phyloP scores from a whole-genome alignment of 2,113 vertebrate species.

The Dromiciops gliroides region DNA sequence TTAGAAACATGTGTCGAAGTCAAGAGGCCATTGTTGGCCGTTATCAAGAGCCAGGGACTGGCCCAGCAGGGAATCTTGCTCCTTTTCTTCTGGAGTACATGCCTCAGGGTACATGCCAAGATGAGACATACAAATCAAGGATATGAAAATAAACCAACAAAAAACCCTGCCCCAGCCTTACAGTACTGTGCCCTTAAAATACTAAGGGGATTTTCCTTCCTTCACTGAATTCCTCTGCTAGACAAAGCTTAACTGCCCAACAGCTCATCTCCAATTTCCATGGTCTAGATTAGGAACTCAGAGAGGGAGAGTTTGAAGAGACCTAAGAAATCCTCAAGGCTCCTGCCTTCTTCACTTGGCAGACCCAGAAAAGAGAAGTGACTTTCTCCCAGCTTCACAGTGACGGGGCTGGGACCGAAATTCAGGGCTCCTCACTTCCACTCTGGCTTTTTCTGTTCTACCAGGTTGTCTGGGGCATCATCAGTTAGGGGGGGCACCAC shows the following conservation, averaged over 20 bases:
- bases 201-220: not conserved
- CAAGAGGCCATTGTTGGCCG: conserved; percentile 31
- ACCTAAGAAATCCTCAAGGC: not conserved
- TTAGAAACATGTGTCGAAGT: conserved; percentile 34
- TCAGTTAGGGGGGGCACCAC: not conserved
- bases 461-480: not conserved
- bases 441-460: not conserved
- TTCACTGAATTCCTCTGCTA: not conserved
- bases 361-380: not conserved
- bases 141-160: not conserved
- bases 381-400: not conserved
- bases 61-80: not conserved
- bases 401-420: not conserved
- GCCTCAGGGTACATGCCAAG: not conserved
- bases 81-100: not conserved
- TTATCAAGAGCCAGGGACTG: conserved; percentile 29
- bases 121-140: not conserved
- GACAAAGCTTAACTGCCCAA: not conserved
- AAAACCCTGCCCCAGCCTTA: not conserved
- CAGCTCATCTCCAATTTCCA: not conserved
- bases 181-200: not conserved
- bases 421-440: not conserved
- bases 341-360: not conserved
- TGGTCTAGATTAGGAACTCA: not conserved
- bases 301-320: not conserved